These are phyloP conservation scores for Penelope pileata DNA, from an alignment of 2,113 vertebrate genomes.

Conservation along the genomic window DNA sequence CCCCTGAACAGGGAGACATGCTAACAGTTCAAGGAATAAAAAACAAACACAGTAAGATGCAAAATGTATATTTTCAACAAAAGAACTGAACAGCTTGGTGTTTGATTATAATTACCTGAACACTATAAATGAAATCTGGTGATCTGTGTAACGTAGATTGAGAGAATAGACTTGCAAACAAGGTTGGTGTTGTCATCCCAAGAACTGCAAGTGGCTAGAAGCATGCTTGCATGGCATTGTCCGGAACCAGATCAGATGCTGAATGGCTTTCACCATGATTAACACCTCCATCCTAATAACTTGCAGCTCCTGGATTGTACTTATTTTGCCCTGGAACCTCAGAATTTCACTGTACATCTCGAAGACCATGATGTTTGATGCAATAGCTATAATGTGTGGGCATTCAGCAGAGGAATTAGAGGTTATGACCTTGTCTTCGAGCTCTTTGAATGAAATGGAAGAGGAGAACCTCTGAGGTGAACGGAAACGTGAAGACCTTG, in stretches of 20 bases:
- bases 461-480: neutral
- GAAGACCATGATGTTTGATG: neutral
- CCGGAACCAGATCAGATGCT: neutral
- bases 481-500: constrained; percentile 5
- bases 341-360: constrained; percentile 32
- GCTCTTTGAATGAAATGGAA: neutral
- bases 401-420: neutral
- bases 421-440: neutral
- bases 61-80: constrained; percentile 22
- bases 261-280: neutral
- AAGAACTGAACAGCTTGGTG: neutral
- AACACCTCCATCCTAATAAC: constrained; percentile 1
- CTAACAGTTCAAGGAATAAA: neutral
- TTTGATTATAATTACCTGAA: neutral
- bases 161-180: neutral
- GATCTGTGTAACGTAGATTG: neutral
- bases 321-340: constrained; percentile 32
- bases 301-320: constrained; percentile 1
- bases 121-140: neutral
- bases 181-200: neutral
- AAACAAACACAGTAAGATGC: neutral
- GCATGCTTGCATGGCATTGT: neutral
- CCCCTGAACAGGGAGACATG: neutral
- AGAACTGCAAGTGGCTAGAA: neutral
- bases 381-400: neutral